Evolutionary conservation across 2,888 invertebrate genomes (phyloP).

Genomic region (Biston stratarius): DNA sequence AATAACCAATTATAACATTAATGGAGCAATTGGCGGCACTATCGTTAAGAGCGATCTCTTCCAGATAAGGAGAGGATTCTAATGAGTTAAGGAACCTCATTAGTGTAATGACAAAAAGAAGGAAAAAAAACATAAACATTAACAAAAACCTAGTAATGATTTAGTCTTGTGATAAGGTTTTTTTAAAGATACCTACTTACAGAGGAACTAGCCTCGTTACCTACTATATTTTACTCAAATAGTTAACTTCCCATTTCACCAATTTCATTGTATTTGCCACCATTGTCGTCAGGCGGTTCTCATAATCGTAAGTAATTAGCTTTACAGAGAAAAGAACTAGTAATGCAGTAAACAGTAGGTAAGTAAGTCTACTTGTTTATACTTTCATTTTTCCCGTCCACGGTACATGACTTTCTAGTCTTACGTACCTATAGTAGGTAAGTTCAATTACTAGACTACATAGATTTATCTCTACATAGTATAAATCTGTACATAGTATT

Average conservation of each 20-base stretch:
- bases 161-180: no score
- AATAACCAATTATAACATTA: no score
- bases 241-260: constrained; percentile 19
- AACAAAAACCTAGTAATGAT: no score
- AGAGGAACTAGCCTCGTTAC: constrained; percentile 6
- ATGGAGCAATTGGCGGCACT: no score
- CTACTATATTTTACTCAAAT: constrained; percentile 8
- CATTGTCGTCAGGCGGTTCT: constrained; percentile 19
- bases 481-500: no score
- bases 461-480: no score
- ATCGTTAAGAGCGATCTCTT: no score
- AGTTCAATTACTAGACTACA: neutral
- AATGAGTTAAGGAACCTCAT: no score
- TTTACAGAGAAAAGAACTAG: constrained; percentile 41
- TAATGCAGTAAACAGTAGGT: constrained; percentile 29
- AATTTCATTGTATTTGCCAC: constrained; percentile 23
- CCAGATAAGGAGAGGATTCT: no score
- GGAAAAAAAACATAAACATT: no score
- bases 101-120: no score
- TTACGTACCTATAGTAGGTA: neutral
- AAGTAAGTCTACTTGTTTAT: constrained; percentile 13
- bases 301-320: constrained; percentile 38
- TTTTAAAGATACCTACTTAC: no score
- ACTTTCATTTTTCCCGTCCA: constrained; percentile 51
- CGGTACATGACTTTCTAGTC: constrained; percentile 43